Evolutionary conservation across 2,113 vertebrate species (phyloP).

Genomic region (Gasterosteus nipponicus): DNA sequence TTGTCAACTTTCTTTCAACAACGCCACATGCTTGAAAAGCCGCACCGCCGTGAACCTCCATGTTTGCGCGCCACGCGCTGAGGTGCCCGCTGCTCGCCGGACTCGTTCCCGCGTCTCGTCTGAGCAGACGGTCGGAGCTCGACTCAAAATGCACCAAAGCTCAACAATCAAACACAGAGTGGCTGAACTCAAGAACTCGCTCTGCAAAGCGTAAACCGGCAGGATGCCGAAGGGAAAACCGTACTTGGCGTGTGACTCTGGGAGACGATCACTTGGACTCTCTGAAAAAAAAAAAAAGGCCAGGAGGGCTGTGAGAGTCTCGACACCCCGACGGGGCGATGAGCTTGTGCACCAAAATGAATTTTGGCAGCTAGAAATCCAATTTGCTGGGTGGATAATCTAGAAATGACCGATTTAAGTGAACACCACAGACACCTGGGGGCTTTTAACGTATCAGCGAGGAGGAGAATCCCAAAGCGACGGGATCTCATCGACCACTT

Average conservation of each 20-base stretch:
- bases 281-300: neutral
- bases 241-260: too few relatives aligned
- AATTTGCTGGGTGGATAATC: constrained; percentile 10
- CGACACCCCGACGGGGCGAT: neutral
- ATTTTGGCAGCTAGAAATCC: constrained; percentile 7
- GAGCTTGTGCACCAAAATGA: neutral
- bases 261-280: too few relatives aligned
- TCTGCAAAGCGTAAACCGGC: neutral
- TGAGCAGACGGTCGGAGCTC: too few relatives aligned
- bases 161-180: neutral
- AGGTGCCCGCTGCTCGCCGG: too few relatives aligned
- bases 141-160: too few relatives aligned
- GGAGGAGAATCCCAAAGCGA: neutral
- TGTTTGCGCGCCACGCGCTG: too few relatives aligned
- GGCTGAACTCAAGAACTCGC: neutral
- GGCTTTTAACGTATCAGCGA: neutral
- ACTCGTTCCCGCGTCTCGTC: too few relatives aligned
- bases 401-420: constrained; percentile 6
- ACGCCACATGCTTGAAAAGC: too few relatives aligned
- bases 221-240: neutral
- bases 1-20: too few relatives aligned
- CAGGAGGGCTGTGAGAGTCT: neutral
- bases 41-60: too few relatives aligned
- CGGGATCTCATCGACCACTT: neutral
- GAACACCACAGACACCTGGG: neutral